Evolutionary conservation across 2,113 vertebrate genomes (phyloP).

Genomic region (Zapus hudsonius): DNA sequence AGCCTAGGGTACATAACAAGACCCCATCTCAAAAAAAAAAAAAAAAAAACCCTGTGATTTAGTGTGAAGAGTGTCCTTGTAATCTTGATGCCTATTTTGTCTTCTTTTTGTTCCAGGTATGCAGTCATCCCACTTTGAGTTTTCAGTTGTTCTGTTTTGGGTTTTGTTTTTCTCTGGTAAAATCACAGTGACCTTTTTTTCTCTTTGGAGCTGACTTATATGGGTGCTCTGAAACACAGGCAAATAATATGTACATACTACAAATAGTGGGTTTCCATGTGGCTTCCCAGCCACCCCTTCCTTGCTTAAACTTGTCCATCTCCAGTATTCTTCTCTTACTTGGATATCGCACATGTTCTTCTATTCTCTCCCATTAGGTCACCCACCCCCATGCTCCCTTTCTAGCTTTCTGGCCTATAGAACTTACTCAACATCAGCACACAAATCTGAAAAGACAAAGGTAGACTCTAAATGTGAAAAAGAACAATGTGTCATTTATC

Average conservation of each 20-base stretch:
- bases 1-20: not conserved
- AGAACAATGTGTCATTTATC: too few relatives aligned
- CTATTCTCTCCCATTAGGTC: too few relatives aligned
- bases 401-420: too few relatives aligned
- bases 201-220: not conserved
- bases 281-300: too few relatives aligned
- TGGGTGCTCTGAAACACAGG: not conserved
- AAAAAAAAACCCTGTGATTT: not conserved
- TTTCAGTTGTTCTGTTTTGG: not conserved
- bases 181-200: not conserved
- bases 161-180: conserved; percentile 6
- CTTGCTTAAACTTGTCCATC: too few relatives aligned
- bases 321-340: too few relatives aligned
- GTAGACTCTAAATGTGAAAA: too few relatives aligned
- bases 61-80: not conserved
- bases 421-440: too few relatives aligned
- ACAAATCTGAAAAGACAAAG: too few relatives aligned
- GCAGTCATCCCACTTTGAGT: not conserved
- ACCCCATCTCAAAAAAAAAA: not conserved
- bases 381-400: too few relatives aligned
- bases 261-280: too few relatives aligned
- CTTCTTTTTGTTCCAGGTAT: conserved; percentile 4
- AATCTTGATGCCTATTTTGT: not conserved
- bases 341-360: too few relatives aligned
- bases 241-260: not conserved